Evolutionary conservation across 2,888 invertebrate genomes (phyloP), one percentile per base, ranked within the genome.

Genomic region (Hermodice carunculata): DNA sequence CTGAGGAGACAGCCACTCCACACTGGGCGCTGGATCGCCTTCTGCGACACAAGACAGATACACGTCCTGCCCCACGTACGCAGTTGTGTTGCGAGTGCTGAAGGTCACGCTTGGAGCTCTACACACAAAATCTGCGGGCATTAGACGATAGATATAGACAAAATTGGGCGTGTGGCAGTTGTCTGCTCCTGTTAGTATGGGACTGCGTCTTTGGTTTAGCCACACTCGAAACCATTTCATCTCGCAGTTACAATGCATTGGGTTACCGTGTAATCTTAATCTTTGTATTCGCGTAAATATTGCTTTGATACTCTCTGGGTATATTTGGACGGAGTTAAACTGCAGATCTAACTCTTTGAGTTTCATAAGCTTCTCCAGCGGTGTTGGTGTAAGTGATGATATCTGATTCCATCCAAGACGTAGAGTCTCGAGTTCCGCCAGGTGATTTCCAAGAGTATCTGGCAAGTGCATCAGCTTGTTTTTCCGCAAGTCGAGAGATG

Each of bases 161-260:
- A 17, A 19, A 6, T 8, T 5, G 1, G 64, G 67, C 3, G 63
- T 44, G 22, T 22, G 8, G 42, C 69, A 63, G 14, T 37, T 22
- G 17, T 40, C 14, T 8, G 46, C 53, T 6, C 59, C 60, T 0
- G 43, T 34, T 6, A 29, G 31, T 8, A 28, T 32, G 17, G 42
- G 6, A 17, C 31, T 31, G 31, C 32, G n/a, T n/a, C n/a, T n/a
- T n/a, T n/a, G 22, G n/a, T 42, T 40, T 28, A 69, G 42, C 70
- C 70, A 70, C 14, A 48, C 4, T 28, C 57, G 19, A 40, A 60
- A 66, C 70, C 70, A 70, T 11, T 24, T 4, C 57, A 66, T 58
- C 61, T 70, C 70, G 44, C 70, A 70, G 52, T 70, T 70, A 32
- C 70, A 70, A 48, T 70, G 70, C 29, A 65, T 43, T 5, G 70